A percentile compares a stretch with the other conserved stretches of the same genome.
phyloP scores from a whole-genome alignment of 2,113 vertebrate genomes.

The Dinomys branickii region DNA sequence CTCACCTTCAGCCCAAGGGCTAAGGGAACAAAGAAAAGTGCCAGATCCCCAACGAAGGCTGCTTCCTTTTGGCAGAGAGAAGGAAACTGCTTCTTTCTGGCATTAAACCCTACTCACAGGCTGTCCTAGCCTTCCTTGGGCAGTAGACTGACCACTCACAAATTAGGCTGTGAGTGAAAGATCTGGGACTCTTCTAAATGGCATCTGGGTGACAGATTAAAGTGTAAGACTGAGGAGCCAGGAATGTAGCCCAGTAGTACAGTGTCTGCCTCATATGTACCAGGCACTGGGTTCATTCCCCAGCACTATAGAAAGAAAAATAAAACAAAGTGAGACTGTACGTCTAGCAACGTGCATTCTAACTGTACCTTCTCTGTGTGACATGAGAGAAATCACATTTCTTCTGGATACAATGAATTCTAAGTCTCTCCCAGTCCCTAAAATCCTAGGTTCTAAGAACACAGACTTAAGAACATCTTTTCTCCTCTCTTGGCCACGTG shows the following conservation, averaged over 20 bases:
- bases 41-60: neutral
- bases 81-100: neutral
- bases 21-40: neutral
- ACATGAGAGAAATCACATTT: slow-evolving; percentile 38
- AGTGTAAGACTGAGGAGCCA: neutral
- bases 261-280: neutral
- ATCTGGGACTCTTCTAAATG: neutral
- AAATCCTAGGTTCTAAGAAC: slow-evolving; percentile 25
- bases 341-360: neutral
- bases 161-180: neutral
- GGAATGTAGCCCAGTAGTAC: neutral
- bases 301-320: neutral
- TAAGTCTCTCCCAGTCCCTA: neutral
- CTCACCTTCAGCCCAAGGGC: neutral
- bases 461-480: neutral
- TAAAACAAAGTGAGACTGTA: neutral
- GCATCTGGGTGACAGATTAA: neutral
- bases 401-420: neutral
- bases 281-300: neutral
- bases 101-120: neutral
- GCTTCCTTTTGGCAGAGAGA: neutral
- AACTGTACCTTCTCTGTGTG: neutral
- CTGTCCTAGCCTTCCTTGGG: neutral
- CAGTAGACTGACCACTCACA: neutral
- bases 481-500: neutral